A percentile compares a stretch with the other conserved stretches of the same genome.
phyloP scores from a whole-genome alignment of 2,888 invertebrate genomes.

The Disparrhopalites patrizii region DNA sequence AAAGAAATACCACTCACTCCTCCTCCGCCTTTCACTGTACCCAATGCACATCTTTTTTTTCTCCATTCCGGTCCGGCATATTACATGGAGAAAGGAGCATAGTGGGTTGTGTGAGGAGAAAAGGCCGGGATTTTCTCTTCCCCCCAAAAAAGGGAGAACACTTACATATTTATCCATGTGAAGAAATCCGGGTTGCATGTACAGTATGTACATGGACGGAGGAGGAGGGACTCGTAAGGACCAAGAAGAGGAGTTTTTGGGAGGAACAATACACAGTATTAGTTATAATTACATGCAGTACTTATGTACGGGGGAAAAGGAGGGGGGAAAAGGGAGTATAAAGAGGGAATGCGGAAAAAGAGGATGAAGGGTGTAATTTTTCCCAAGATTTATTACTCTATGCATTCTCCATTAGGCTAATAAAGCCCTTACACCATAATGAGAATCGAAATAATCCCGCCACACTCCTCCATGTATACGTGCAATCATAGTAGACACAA shows the following conservation, averaged over 20 bases:
- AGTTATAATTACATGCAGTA: not conserved
- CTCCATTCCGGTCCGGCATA: no score
- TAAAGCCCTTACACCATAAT: slow-evolving; percentile 44
- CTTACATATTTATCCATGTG: no score
- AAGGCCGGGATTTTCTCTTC: no score
- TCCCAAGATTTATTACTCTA: slow-evolving; percentile 41
- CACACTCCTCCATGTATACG: not conserved
- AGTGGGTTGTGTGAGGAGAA: no score
- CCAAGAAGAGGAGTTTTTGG: not conserved
- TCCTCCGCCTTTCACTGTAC: no score
- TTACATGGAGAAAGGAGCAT: no score
- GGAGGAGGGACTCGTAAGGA: not conserved
- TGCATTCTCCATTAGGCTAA: slow-evolving; percentile 46
- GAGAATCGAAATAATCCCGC: slow-evolving; percentile 37
- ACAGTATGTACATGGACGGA: not conserved
- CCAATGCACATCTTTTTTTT: no score
- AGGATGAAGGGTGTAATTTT: slow-evolving; percentile 46
- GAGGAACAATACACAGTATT: not conserved
- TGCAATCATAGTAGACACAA: not conserved
- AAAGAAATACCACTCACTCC: no score
- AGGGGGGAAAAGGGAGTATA: not conserved
- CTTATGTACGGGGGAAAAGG: not conserved
- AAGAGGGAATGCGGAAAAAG: slow-evolving; percentile 31
- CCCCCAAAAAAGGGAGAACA: no score
- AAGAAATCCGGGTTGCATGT: no score